Conservation (phyloP, 37 sponge, comb jelly and placozoan species). For the Amphimedon queenslandica region DNA sequence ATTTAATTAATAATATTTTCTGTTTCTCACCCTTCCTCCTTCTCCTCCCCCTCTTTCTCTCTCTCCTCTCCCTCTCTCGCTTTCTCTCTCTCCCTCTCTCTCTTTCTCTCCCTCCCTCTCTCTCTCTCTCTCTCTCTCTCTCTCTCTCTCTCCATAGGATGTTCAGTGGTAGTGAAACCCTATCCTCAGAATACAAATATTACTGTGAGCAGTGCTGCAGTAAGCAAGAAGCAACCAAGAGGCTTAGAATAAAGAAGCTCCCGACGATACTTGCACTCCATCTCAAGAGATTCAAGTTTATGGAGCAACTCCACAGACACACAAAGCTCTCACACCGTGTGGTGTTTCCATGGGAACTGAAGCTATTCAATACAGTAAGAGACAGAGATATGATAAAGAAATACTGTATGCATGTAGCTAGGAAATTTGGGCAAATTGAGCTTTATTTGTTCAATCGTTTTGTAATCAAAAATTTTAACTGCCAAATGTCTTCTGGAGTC, state of each 20-base stretch:
- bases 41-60: not conserved
- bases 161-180: conserved; percentile 85
- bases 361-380: conserved; percentile 91
- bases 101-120: too few relatives aligned
- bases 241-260: conserved; percentile 86
- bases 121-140: not conserved
- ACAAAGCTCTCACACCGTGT: conserved; percentile 92
- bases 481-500: too few relatives aligned
- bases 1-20: too few relatives aligned
- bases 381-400: too few relatives aligned
- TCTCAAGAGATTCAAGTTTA: conserved; percentile 96
- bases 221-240: conserved; percentile 96
- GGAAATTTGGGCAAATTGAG: too few relatives aligned
- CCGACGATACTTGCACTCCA: conserved; percentile 92
- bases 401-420: too few relatives aligned
- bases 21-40: too few relatives aligned
- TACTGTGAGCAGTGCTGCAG: conserved; percentile 97
- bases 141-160: too few relatives aligned
- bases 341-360: conserved; percentile 94
- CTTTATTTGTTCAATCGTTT: too few relatives aligned
- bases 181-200: conserved; percentile 84
- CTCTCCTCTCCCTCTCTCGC: not conserved
- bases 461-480: too few relatives aligned
- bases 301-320: conserved; percentile 77
- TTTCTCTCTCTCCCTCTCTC: not conserved